A percentile compares a stretch with the other conserved stretches of the same genome.
These are phyloP conservation scores for Ypsolopha sequella DNA, from an alignment of 2,888 invertebrate species.

Conservation along the genomic window DNA sequence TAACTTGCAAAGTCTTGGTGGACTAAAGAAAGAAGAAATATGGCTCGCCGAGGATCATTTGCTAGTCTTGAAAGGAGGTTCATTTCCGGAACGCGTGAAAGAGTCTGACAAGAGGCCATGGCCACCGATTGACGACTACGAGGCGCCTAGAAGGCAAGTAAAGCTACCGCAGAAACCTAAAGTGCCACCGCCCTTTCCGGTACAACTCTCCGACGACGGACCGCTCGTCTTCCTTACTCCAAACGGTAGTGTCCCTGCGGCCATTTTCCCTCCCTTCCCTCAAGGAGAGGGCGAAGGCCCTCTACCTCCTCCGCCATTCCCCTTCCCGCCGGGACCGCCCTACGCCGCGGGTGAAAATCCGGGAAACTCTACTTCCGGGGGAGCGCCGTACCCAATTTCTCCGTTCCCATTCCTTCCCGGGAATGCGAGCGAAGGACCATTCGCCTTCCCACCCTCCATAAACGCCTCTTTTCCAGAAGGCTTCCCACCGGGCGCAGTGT, in stretches of 20 bases:
- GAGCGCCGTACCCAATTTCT: constrained; percentile 74
- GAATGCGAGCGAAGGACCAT: constrained; percentile 68
- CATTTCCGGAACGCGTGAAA: constrained; percentile 70
- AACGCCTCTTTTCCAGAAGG: constrained; percentile 71
- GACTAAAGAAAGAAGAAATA: constrained; percentile 86
- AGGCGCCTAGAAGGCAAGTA: constrained; percentile 86
- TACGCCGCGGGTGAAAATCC: constrained; percentile 70
- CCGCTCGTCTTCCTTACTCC: constrained; percentile 89
- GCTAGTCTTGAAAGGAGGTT: constrained; percentile 84
- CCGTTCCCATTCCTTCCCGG: constrained; percentile 73
- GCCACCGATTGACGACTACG: constrained; percentile 88
- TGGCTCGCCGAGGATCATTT: constrained; percentile 93
- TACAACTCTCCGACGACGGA: constrained; percentile 87
- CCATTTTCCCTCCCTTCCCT: constrained; percentile 76
- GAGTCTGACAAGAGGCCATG: constrained; percentile 68
- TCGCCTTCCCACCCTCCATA: constrained; percentile 67
- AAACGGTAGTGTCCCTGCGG: constrained; percentile 81
- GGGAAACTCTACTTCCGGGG: constrained; percentile 76
- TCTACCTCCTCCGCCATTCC: constrained; percentile 67
- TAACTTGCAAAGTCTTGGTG: constrained; percentile 83
- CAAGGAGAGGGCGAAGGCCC: constrained; percentile 71
- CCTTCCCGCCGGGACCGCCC: constrained; percentile 71
- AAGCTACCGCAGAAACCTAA: constrained; percentile 86
- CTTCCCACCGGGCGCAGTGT: constrained; percentile 68
- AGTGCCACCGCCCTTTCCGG: constrained; percentile 94